Base-by-base conservation (phyloP, 2,113 vertebrate species). In the Apeltes quadracus region DNA sequence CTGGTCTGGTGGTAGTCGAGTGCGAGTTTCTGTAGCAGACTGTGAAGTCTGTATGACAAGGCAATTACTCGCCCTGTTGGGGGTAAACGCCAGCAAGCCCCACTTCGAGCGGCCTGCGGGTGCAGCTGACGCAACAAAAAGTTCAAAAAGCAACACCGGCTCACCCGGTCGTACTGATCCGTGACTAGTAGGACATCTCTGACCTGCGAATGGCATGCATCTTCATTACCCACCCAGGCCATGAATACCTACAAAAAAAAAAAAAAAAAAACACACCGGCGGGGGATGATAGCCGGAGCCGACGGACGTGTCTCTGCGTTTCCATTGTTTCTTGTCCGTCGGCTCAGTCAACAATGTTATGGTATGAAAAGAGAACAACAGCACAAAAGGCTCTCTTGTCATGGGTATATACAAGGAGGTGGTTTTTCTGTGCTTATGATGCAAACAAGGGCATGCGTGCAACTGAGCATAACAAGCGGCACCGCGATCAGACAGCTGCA, bases 31-130 rank as follows among this genome's bases (percentile, higher is more conserved):
- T 18, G 50, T 20, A 66, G 44, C 54, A 46, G 75, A 54, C 62
- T 78, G 86, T 75, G 58, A 84, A 71, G 64, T 75, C 80, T 82
- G 74, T 70, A 61, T 75, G 76, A 87, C 78, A 82, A 62, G 71
- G 41, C 57, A 20, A 53, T 71, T 71, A 66, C 51, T 78, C 39
- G 59, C 65, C 77, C 78, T 53, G 15, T 46, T 53, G 73, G 62
- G 63, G 63, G 58, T 22, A 51, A n/a, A 81, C 43, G 55, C 44
- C 2, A 13, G 38, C 59, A 48, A 72, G 46, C 54, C 54, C 54
- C 22, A 36, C 2, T 61, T 50, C 63, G 69, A 69, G 57, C 44
- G 43, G 43, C 32, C 57, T 78, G 55, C 41, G 29, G 74, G 53
- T 63, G n/a, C 46, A 29, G 76, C 39, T 70, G 44, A 79, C 22